Conservation (phyloP, 2,888 invertebrate genomes). For the Rhingia rostrata region DNA sequence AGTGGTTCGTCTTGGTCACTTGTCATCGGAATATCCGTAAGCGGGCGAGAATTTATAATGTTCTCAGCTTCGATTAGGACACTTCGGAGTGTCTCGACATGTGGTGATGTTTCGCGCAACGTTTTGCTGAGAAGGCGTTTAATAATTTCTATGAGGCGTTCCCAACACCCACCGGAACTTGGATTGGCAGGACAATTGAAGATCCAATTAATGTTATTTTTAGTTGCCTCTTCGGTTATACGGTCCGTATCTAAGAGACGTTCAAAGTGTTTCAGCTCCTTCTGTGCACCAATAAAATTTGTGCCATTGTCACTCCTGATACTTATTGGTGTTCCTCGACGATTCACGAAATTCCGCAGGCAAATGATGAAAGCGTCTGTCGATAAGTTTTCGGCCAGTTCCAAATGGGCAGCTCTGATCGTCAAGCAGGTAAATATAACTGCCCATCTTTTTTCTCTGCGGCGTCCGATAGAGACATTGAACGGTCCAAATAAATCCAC, state of each 20-base stretch:
- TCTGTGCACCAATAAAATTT: conserved; percentile 56
- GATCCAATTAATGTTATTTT: background rate
- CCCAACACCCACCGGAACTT: conserved; percentile 50
- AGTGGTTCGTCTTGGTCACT: too few relatives aligned
- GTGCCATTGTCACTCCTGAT: conserved; percentile 62
- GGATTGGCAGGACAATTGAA: conserved; percentile 40
- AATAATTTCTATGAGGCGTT: conserved; percentile 58
- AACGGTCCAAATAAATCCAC: conserved; percentile 41
- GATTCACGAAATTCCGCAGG: conserved; percentile 71
- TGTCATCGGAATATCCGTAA: too few relatives aligned
- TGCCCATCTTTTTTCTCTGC: conserved; percentile 51
- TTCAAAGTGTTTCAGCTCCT: conserved; percentile 2
- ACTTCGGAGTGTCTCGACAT: conserved; percentile 58
- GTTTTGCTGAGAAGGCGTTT: conserved; percentile 53
- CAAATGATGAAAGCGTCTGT: conserved; percentile 67
- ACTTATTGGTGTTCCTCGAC: conserved; percentile 47
- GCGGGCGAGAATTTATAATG: conserved; percentile 1
- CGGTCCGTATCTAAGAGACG: background rate
- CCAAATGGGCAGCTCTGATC: conserved; percentile 50
- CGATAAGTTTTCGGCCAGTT: conserved; percentile 63
- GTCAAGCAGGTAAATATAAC: conserved; percentile 54
- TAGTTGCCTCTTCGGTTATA: background rate
- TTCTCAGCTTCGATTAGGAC: conserved; percentile 54
- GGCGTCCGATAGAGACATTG: conserved; percentile 50
- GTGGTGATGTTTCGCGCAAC: conserved; percentile 48